Percentiles rank a stretch among this genome's conserved stretches.
Evolutionary conservation across 2,888 invertebrate genomes (phyloP).

Genomic region (Busseola fusca): DNA sequence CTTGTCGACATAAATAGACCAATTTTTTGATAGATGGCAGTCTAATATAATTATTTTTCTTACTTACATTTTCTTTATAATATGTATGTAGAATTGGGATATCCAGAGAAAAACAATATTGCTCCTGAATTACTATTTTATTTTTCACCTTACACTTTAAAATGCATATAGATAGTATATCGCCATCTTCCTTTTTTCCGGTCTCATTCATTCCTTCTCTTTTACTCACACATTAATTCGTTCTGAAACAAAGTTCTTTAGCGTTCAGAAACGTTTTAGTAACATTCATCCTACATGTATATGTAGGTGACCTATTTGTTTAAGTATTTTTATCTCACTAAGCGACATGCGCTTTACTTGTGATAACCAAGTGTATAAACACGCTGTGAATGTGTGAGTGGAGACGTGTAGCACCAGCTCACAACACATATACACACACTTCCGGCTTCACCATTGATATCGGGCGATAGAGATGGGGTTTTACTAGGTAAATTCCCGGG

Average conservation of each 20-base stretch:
- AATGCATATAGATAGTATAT: too few species aligned
- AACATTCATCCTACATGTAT: too few species aligned
- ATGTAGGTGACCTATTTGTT: not conserved
- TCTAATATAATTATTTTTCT: not conserved
- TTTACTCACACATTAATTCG: too few species aligned
- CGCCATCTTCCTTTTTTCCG: too few species aligned
- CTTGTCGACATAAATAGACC: not conserved
- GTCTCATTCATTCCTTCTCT: too few species aligned
- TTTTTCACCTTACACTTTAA: too few species aligned
- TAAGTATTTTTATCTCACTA: not conserved
- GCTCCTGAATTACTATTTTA: too few species aligned
- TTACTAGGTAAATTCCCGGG: too few species aligned
- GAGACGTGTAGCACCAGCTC: not conserved
- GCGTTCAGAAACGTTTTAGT: too few species aligned
- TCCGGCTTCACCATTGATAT: not conserved
- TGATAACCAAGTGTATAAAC: not conserved
- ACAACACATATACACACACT: not conserved
- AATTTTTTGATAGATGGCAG: not conserved
- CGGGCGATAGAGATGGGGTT: not conserved
- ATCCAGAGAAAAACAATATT: too few species aligned
- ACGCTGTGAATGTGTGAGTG: not conserved
- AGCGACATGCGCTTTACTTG: not conserved
- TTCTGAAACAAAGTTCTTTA: too few species aligned
- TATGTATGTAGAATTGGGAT: too few species aligned
- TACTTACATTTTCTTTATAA: conserved; percentile 5